phyloP scores from a whole-genome alignment of 2,113 vertebrate genomes.

The Pachycephala philippinensis region DNA sequence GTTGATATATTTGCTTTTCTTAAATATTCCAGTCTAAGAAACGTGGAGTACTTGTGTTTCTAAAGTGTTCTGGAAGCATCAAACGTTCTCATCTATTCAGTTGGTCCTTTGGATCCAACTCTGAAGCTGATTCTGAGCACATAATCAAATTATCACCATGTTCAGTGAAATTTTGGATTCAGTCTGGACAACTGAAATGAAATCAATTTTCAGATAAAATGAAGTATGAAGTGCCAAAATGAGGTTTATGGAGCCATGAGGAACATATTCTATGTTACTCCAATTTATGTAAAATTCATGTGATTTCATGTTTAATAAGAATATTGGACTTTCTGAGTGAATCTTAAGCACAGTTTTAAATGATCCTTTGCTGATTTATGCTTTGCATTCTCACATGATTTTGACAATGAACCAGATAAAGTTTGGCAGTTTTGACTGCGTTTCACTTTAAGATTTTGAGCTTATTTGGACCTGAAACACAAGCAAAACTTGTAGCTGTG shows the following conservation, averaged over 20 bases:
- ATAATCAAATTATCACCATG: slow-evolving; percentile 5
- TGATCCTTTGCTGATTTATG: slow-evolving; percentile 26
- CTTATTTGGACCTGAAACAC: slow-evolving; percentile 25
- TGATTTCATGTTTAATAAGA: not conserved
- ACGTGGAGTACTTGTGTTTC: not conserved
- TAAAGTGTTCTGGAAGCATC: not conserved
- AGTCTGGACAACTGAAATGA: not conserved
- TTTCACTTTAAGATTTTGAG: slow-evolving; percentile 23
- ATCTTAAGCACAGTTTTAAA: not conserved
- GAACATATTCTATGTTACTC: not conserved
- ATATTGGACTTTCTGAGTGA: not conserved
- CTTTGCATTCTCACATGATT: slow-evolving; percentile 31
- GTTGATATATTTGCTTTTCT: not conserved
- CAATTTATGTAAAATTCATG: not conserved
- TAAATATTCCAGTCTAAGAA: not conserved
- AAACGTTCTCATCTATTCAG: not conserved
- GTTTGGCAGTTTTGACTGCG: slow-evolving; percentile 4
- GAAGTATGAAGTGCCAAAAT: slow-evolving; percentile 4
- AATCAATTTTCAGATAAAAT: not conserved
- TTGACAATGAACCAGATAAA: slow-evolving; percentile 34
- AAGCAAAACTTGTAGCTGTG: not conserved
- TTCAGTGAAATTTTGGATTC: not conserved
- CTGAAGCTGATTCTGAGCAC: not conserved
- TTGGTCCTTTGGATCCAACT: not conserved
- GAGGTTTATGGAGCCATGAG: not conserved